Evolutionary conservation across 2,113 vertebrate species (phyloP).

Genomic region (Mustela lutreola): DNA sequence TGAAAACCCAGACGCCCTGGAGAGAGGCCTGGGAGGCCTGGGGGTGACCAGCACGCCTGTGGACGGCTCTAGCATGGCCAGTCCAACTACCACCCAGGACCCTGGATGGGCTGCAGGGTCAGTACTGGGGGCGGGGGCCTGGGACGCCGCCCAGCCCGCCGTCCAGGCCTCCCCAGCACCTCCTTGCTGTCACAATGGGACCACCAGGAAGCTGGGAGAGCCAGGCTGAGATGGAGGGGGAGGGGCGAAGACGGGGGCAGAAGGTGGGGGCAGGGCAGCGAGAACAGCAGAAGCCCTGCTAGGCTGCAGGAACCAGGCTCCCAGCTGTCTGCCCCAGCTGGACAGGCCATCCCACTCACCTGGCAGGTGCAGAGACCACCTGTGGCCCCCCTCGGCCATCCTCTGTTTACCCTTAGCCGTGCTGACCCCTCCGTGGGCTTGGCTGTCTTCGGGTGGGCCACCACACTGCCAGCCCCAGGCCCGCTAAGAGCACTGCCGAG

Average conservation of each 20-base stretch:
- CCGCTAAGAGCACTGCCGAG: neutral
- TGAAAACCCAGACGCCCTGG: neutral
- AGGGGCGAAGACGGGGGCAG: too few relatives aligned
- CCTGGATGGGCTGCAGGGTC: neutral
- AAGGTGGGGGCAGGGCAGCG: neutral
- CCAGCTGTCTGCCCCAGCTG: neutral
- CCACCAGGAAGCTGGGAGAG: neutral
- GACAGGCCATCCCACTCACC: neutral
- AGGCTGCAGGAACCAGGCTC: too few relatives aligned
- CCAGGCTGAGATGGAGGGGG: rapidly evolving
- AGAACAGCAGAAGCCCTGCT: too few relatives aligned
- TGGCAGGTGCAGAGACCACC: neutral
- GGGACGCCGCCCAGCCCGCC: neutral
- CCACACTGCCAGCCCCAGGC: neutral
- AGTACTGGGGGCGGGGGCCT: neutral
- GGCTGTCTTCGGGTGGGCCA: neutral
- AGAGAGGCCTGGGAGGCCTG: neutral
- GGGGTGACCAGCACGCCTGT: neutral
- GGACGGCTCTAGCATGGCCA: neutral
- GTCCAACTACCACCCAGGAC: rapidly evolving
- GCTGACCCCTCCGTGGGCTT: neutral
- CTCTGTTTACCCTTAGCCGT: neutral
- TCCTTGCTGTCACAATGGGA: too few relatives aligned
- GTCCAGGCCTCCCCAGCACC: too few relatives aligned
- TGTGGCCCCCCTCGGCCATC: neutral